phyloP scores from a whole-genome alignment of 1,140 invertebrate species.

The Papilio glaucus region DNA sequence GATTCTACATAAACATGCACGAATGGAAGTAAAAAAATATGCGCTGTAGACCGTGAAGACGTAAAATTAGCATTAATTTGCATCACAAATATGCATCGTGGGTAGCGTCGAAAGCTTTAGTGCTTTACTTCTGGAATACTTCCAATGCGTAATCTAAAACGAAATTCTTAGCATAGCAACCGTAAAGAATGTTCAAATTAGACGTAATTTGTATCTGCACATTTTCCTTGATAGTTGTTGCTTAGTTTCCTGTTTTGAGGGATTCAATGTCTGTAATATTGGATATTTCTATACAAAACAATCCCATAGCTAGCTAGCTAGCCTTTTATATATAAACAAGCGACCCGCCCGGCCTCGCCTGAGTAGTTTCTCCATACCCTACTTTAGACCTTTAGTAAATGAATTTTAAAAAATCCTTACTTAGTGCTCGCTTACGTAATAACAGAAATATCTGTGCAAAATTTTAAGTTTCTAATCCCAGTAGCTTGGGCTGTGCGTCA shows the following conservation, averaged over 20 bases:
- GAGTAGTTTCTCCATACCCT: no score
- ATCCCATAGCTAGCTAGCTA: no score
- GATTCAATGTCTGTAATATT: neutral
- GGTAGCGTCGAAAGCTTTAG: slow-evolving; percentile 15
- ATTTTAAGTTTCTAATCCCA: no score
- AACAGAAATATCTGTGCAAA: no score
- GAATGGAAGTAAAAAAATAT: slow-evolving; percentile 14
- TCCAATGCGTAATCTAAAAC: slow-evolving; percentile 14
- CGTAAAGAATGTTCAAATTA: neutral
- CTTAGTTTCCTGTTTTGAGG: neutral
- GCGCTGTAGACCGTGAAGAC: slow-evolving; percentile 13
- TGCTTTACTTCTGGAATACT: slow-evolving; percentile 23
- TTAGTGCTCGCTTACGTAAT: no score
- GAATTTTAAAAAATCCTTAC: no score
- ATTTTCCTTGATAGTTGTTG: neutral
- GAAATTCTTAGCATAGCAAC: slow-evolving; percentile 10
- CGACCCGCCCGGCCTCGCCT: no score
- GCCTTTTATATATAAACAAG: no score
- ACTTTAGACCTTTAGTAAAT: no score
- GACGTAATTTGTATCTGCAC: neutral
- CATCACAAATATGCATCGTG: slow-evolving; percentile 26
- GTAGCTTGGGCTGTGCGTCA: no score
- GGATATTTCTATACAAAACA: neutral
- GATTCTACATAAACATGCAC: slow-evolving; percentile 9
- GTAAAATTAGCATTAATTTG: slow-evolving; percentile 20